Conservation (phyloP, 2,797 vertebrate genomes). For the Tolypeutes matacus region DNA sequence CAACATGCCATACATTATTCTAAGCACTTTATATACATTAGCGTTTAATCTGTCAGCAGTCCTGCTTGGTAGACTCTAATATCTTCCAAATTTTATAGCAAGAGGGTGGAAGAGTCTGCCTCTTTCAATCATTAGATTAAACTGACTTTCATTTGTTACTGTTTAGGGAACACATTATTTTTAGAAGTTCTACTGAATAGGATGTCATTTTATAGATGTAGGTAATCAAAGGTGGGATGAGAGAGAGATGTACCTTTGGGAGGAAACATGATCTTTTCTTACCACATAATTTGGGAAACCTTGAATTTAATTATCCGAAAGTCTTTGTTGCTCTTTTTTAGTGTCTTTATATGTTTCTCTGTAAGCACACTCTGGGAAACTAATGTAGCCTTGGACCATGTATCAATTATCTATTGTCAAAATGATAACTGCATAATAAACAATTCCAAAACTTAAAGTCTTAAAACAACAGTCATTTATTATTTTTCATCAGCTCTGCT, state of each 20-base stretch:
- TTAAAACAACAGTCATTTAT: slow-evolving; percentile 45
- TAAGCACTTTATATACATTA: background rate
- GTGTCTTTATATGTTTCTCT: background rate
- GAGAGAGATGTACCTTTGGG: background rate
- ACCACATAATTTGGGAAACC: slow-evolving; percentile 16
- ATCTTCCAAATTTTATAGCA: background rate
- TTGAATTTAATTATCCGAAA: background rate
- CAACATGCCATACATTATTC: background rate
- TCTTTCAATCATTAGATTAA: background rate
- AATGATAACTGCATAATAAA: background rate
- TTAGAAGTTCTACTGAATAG: background rate
- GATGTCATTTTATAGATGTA: background rate
- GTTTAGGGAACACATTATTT: background rate
- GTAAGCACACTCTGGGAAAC: background rate
- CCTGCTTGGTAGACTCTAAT: background rate
- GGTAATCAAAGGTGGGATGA: background rate
- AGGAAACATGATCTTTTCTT: background rate
- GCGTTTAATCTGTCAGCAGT: background rate
- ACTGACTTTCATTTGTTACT: background rate
- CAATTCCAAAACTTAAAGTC: background rate
- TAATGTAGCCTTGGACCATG: background rate
- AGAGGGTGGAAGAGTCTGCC: no score
- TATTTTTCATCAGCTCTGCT: background rate
- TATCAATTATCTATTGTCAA: background rate
- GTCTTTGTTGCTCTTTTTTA: background rate